A percentile compares a stretch with the other conserved stretches of the same genome.
Evolutionary conservation across 2,888 invertebrate species (phyloP).

Genomic region (Carabus problematicus): DNA sequence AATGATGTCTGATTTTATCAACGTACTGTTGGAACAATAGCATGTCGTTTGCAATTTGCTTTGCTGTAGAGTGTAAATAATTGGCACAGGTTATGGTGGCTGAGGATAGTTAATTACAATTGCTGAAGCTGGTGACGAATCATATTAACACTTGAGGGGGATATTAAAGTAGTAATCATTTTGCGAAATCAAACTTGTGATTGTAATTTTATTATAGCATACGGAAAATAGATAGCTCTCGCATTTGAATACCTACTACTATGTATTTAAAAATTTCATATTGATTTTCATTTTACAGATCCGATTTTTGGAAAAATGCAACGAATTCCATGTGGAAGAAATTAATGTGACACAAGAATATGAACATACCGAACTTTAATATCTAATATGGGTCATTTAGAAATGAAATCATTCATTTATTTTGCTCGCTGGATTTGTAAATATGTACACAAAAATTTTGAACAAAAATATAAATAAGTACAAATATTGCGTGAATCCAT

Average conservation of each 20-base stretch:
- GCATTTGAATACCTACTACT: too few relatives aligned
- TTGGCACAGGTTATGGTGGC: not conserved
- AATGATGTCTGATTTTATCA: not conserved
- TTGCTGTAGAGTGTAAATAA: not conserved
- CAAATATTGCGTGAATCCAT: not conserved
- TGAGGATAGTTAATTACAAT: not conserved
- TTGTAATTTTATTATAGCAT: too few relatives aligned
- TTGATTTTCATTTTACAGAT: conserved; percentile 61
- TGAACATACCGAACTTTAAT: conserved; percentile 80
- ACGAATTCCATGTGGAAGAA: conserved; percentile 83
- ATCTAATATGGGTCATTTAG: conserved; percentile 21
- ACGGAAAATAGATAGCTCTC: too few relatives aligned
- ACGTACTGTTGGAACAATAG: not conserved
- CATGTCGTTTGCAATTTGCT: not conserved
- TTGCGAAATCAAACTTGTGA: too few relatives aligned
- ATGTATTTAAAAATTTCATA: too few relatives aligned
- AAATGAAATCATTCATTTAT: conserved; percentile 20
- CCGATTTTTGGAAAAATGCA: conserved; percentile 75
- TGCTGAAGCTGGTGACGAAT: not conserved
- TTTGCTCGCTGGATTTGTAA: conserved; percentile 19
- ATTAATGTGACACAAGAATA: conserved; percentile 82
- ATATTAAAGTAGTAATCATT: not conserved
- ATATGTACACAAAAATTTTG: not conserved
- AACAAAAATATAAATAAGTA: not conserved
- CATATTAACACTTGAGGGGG: not conserved